Conservation (phyloP, 1,140 invertebrate species). For the Phymastichus coffea region DNA sequence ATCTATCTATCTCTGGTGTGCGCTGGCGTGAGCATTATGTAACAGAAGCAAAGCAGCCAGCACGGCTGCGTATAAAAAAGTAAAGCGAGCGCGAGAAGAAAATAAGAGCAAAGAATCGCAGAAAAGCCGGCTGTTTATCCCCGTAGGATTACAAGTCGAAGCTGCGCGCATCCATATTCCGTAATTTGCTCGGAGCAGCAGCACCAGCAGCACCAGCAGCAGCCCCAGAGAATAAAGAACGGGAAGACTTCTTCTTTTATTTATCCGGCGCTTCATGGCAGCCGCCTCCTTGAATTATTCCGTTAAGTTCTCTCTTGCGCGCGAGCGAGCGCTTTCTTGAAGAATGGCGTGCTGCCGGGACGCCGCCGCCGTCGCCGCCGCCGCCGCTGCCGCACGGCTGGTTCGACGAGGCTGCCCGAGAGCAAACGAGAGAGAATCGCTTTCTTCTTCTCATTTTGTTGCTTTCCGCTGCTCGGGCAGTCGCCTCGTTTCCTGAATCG, state of each 20-base stretch:
- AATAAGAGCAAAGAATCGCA: conserved; percentile 19
- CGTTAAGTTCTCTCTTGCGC: conserved; percentile 26
- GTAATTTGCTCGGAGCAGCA: conserved; percentile 32
- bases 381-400: neutral
- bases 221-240: conserved; percentile 22
- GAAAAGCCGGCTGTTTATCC: conserved; percentile 40
- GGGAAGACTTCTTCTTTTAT: conserved; percentile 22
- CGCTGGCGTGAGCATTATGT: no score
- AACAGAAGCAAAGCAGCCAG: no score
- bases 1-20: no score
- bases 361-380: neutral
- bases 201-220: conserved; percentile 17
- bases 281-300: conserved; percentile 31
- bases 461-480: no score
- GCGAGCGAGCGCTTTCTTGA: conserved; percentile 17
- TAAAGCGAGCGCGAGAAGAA: conserved; percentile 9
- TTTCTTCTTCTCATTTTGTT: conserved; percentile 8
- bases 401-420: neutral
- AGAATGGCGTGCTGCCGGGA: conserved; percentile 12
- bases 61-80: conserved; percentile 4
- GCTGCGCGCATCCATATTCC: conserved; percentile 40
- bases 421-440: conserved; percentile 16
- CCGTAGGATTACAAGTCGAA: conserved; percentile 38
- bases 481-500: no score
- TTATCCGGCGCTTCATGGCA: neutral